phyloP scores from a whole-genome alignment of 2,113 vertebrate species.

The Sisor rabdophorus region DNA sequence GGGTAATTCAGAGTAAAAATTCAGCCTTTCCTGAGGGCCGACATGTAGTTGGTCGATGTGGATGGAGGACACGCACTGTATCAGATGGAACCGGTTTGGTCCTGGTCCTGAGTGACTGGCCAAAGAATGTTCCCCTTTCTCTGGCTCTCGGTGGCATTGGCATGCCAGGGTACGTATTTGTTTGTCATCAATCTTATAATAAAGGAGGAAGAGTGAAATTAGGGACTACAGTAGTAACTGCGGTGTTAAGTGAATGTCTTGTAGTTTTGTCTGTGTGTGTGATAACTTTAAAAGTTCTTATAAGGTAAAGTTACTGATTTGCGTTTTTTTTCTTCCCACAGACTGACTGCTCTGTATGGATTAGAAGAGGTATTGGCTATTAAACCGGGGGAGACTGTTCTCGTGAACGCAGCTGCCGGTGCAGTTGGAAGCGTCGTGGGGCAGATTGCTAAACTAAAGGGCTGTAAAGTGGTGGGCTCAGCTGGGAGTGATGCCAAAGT shows the following conservation, averaged over 20 bases:
- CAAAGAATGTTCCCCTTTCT: constrained; percentile 66
- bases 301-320: too few relatives aligned
- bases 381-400: constrained; percentile 71
- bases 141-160: constrained; percentile 73
- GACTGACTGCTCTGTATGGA: constrained; percentile 78
- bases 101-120: constrained; percentile 64
- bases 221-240: too few relatives aligned
- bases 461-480: constrained; percentile 77
- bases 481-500: constrained; percentile 77
- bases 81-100: constrained; percentile 67
- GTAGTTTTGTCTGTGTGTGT: too few relatives aligned
- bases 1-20: constrained; percentile 76
- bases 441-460: constrained; percentile 75
- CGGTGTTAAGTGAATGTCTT: too few relatives aligned
- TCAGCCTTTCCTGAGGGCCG: constrained; percentile 61
- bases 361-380: constrained; percentile 71
- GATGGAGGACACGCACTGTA: constrained; percentile 75
- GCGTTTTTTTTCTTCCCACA: constrained; percentile 51
- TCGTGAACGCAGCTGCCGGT: constrained; percentile 78
- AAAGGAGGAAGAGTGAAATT: background rate
- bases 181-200: background rate
- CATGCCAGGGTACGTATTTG: constrained; percentile 73
- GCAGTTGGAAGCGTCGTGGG: constrained; percentile 77
- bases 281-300: too few relatives aligned
- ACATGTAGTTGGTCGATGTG: constrained; percentile 52